Evolutionary conservation across 2,797 vertebrate genomes (phyloP), one percentile per base, ranked within the genome.

Genomic region (Microctenopoma stevenorrisi): DNA sequence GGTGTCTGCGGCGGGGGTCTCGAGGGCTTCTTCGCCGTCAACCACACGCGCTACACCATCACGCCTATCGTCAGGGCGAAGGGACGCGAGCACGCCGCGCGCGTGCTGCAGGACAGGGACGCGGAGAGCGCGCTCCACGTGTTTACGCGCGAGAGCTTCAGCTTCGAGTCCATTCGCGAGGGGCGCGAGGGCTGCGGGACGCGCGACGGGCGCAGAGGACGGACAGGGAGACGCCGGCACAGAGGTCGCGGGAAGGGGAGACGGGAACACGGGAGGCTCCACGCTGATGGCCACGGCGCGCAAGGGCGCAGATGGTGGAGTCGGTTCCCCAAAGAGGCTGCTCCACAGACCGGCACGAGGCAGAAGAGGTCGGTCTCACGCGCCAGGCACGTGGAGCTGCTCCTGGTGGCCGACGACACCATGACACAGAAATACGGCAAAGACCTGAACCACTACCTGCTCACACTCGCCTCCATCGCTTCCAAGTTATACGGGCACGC

Each of bases 401-500:
- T 98, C 28, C 92, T 99, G 91, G 98, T 98, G 74, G 97, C 97
- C 0, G 98, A 99, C 57, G 93, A 93, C 12, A 95, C 96, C 81
- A 98, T 99, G 98, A 86, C 75, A 16, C 93, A 94, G 81, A 96
- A 98, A 84, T 98, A 99, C 42, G 97, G 97, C 33, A 94, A 94
- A 70, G 96, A 96, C 73, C 78, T 99, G 72, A 94, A 96, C 78
- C 97, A 99, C 88, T 99, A 99, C 89, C 90, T 99, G 84, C 92
- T 99, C 83, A 98, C 98, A 0, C 89, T 99, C 90, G 95, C 96
- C 43, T 95, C 96, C 88, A 97, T 98, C 70, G 97, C 98, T 42
- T 98, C 97, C 56, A 94, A 95, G 63, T 94, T 99, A 68, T 98
- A 98, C 81, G 96, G 96, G 1, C 97, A 99, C 72, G 96, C 97